These are phyloP conservation scores for Dynastes maya DNA, from an alignment of 2,888 invertebrate genomes.

Conservation along the genomic window DNA sequence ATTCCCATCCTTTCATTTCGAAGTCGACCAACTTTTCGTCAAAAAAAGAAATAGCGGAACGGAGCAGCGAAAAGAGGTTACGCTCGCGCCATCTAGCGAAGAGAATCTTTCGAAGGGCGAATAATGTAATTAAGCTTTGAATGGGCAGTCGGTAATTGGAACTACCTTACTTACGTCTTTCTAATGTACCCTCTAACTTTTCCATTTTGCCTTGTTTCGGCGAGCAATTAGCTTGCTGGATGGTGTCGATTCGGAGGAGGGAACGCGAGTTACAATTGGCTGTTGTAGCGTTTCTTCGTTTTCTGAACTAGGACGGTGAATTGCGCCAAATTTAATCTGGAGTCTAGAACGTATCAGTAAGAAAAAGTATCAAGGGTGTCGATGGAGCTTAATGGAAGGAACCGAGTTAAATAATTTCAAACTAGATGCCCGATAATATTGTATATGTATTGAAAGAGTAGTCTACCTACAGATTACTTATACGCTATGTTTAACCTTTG, in stretches of 20 bases:
- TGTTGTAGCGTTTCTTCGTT: background rate
- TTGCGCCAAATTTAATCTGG: conserved; percentile 8
- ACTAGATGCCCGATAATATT: too few species aligned
- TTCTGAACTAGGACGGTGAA: background rate
- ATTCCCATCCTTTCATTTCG: too few species aligned
- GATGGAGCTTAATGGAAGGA: too few species aligned
- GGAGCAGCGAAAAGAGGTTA: too few species aligned
- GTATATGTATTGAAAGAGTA: too few species aligned
- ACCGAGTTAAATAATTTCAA: too few species aligned
- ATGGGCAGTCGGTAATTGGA: conserved; percentile 51
- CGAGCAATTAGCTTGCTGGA: conserved; percentile 23
- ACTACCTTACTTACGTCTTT: conserved; percentile 48
- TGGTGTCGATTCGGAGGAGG: background rate
- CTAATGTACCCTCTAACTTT: conserved; percentile 50
- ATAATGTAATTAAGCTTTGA: conserved; percentile 52
- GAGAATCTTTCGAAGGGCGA: conserved; percentile 22
- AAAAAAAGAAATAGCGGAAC: too few species aligned
- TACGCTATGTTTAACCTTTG: too few species aligned
- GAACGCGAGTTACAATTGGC: background rate
- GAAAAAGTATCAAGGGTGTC: background rate
- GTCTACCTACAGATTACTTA: too few species aligned
- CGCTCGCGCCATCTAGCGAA: background rate
- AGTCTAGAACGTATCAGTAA: background rate
- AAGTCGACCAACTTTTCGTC: too few species aligned
- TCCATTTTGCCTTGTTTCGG: conserved; percentile 50